Percentiles rank a stretch among this genome's conserved stretches.
Conservation (phyloP, 53 echinoderm and acorn worm species). For the Astropecten irregularis region DNA sequence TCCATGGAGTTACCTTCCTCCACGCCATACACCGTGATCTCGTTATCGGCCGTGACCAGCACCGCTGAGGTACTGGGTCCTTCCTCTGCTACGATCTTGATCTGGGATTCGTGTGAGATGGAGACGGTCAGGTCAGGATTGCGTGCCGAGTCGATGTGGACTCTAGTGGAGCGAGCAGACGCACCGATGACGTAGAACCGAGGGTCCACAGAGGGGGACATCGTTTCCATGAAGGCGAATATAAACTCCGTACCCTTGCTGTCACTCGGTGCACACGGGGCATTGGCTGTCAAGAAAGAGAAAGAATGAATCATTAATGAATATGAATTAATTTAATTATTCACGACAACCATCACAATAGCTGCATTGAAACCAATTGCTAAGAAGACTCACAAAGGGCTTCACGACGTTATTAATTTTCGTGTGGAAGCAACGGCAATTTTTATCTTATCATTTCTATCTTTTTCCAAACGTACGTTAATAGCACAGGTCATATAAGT, state of each 20-base stretch:
- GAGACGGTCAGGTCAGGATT: conserved; percentile 50
- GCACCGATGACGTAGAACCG: conserved; percentile 78
- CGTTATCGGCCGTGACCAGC: conserved; percentile 74
- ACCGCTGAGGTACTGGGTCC: conserved; percentile 55
- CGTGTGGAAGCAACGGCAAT: too few species aligned
- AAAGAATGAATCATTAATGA: neutral
- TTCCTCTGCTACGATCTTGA: conserved; percentile 33
- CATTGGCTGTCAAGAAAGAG: conserved; percentile 1
- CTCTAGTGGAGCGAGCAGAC: conserved; percentile 65
- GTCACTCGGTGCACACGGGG: neutral
- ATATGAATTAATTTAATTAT: too few species aligned
- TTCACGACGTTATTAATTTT: too few species aligned
- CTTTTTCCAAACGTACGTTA: too few species aligned
- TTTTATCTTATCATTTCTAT: too few species aligned
- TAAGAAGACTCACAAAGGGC: too few species aligned
- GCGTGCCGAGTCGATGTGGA: conserved; percentile 63
- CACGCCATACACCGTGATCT: conserved; percentile 79
- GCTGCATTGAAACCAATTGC: too few species aligned
- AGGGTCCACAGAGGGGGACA: conserved; percentile 61
- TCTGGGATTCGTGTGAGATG: conserved; percentile 33
- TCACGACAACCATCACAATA: too few species aligned
- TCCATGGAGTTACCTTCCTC: conserved; percentile 88
- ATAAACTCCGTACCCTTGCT: conserved; percentile 84
- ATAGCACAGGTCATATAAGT: too few species aligned
- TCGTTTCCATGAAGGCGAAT: conserved; percentile 82